Evolutionary conservation across 2,888 invertebrate genomes (phyloP), one percentile per base, ranked within the genome.

Genomic region (Scaptomyza cyrtandrae): DNA sequence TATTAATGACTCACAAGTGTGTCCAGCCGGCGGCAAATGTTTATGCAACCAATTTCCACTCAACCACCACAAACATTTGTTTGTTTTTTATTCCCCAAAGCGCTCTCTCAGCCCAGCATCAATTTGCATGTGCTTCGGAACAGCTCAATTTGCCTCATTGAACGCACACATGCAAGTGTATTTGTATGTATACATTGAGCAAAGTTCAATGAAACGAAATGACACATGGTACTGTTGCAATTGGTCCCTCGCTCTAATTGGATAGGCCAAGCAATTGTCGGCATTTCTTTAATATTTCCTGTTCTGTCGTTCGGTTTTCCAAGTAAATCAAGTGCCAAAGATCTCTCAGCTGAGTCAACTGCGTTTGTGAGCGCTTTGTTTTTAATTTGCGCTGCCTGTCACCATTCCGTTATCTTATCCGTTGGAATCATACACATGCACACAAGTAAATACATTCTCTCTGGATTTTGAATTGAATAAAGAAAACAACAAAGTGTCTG

Each of bases 121-220:
- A 82, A 78, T 80, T 80, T 74, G 78, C 75, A 74, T 64, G 60
- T 63, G 46, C 43, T 46, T 49, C 19, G 44, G 45, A 67, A 75
- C 78, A 78, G 39, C 75, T 75, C 70, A 78, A 78, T 75, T 75
- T 78, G 76, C 13, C 61, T 46, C 7, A 41, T 41, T 16, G 37
- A n/a, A 39, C n/a, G 19, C 35, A 31, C 35, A 31, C 3, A 11
- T 45, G 7, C 14, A 7, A 31, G 31, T 31, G 44, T 49, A 14
- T 27, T 2, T 29, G 43, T 45, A 14, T 19, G 29, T 24, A 52
- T 43, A 35, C 53, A 41, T 72, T 55, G 35, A 55, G 70, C 71
- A 76, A 72, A 88, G 83, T 83, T 83, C 83, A 83, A 88, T 88
- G 83, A 50, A 86, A 81, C 87, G 50, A 14, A 75, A 56, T 86